Conservation (phyloP, 2,113 vertebrate species). For the Noctilio leporinus region DNA sequence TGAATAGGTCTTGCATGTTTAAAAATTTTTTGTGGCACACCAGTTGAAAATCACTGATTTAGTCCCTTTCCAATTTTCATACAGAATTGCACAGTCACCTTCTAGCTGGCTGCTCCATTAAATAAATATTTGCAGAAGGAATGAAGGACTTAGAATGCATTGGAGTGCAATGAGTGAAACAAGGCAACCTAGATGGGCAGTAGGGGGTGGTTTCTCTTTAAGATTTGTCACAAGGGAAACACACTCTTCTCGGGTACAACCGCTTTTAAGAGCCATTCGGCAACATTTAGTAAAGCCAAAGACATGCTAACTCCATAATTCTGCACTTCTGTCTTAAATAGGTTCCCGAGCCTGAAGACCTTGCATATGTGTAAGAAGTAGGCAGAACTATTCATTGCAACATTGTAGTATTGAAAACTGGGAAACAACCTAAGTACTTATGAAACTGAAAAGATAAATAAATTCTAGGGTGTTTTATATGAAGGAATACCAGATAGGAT, state of each 20-base stretch:
- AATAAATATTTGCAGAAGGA: neutral
- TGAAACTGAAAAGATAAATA: neutral
- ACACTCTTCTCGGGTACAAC: neutral
- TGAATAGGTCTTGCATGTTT: too few relatives aligned
- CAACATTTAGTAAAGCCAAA: neutral
- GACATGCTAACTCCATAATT: accelerated
- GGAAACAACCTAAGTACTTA: neutral
- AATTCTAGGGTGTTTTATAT: neutral
- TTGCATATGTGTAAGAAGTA: too few relatives aligned
- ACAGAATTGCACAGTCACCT: accelerated
- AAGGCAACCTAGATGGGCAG: neutral
- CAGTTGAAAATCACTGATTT: neutral
- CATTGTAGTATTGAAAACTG: neutral
- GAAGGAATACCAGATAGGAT: neutral
- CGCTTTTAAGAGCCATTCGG: neutral
- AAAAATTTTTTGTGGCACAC: too few relatives aligned
- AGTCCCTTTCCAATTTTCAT: neutral
- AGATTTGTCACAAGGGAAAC: neutral
- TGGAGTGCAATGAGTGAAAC: neutral
- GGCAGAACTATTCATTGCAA: neutral
- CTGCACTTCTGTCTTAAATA: neutral
- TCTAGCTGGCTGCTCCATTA: neutral
- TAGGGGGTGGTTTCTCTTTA: neutral
- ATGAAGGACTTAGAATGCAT: neutral
- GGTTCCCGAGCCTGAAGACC: neutral